Percentiles rank a stretch among this genome's conserved stretches.
Conservation (phyloP, 92 coral and sea anemone genomes). For the Actinernus sp. region DNA sequence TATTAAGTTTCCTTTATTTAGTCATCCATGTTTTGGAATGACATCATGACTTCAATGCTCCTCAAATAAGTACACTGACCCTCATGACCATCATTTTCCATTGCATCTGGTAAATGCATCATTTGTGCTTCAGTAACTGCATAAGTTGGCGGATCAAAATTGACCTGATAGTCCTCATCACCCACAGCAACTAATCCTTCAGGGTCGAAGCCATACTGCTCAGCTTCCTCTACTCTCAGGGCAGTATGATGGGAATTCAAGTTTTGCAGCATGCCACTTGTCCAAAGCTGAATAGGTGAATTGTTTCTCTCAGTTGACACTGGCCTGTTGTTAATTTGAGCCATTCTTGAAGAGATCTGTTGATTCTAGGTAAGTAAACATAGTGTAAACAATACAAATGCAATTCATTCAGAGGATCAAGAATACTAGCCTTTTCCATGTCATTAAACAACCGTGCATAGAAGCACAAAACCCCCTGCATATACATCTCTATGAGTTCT, state of each 20-base stretch:
- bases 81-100: constrained; percentile 64
- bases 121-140: constrained; percentile 50
- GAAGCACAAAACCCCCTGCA: constrained; percentile 56
- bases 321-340: constrained; percentile 84
- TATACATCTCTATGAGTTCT: constrained; percentile 65
- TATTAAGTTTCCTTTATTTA: no score
- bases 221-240: constrained; percentile 52
- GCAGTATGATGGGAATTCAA: constrained; percentile 78
- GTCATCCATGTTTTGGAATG: no score
- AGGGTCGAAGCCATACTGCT: constrained; percentile 67
- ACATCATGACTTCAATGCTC: no score
- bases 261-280: constrained; percentile 73
- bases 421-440: constrained; percentile 56
- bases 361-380: constrained; percentile 64
- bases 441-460: constrained; percentile 51
- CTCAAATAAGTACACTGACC: constrained; percentile 44
- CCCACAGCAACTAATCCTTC: constrained; percentile 53
- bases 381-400: constrained; percentile 68
- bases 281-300: constrained; percentile 81
- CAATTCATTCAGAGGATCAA: constrained; percentile 62
- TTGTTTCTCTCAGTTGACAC: constrained; percentile 78
- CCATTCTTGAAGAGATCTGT: constrained; percentile 60
- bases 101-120: constrained; percentile 51
- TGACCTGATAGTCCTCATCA: constrained; percentile 69
- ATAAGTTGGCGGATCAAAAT: constrained; percentile 54